Evolutionary conservation across 2,113 vertebrate species (phyloP), one percentile per base, ranked within the genome.

Genomic region (Stigmatopora nigra): DNA sequence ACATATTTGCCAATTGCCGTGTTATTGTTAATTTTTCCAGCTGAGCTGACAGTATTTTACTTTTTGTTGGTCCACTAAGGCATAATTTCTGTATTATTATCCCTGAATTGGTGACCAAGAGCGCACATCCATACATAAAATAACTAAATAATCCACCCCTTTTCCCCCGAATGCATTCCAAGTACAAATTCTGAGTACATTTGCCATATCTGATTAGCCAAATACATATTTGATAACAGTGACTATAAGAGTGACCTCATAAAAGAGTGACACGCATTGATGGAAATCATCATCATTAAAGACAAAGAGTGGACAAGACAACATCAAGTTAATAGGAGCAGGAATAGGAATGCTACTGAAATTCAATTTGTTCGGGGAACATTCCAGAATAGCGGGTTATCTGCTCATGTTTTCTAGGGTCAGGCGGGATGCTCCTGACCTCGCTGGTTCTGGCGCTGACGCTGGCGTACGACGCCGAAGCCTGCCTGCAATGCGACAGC

Each of bases 401-500:
- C 38, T 41, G 25, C 25, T 31, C 25, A 31, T 31, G 25, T 31
- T 31, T 31, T 31, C 3, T 1, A 31, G 25, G 25, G 25, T 31
- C 36, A 55, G 35, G 49, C 25, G 20, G 66, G 61, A 81, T 72
- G 80, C 66, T 70, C 55, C 57, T 84, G 22, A 47, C 64, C 22
- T 47, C 64, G 25, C 25, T 31, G 58, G 5, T 25, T 17, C 64
- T 85, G 48, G 16, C 78, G 10, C 52, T 59, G 44, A 41, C 87
- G 59, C 38, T 86, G 15, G 69, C 57, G 45, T 12, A 51, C 61
- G 62, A 38, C 58, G 7, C 68, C 9, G 55, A 41, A 36, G 35
- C 81, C 57, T 91, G 91, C 65, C 77, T 92, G 64, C 89, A 90
- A 70, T 92, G 91, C 70, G 86, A 89, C 72, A 59, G 47, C 19